Conservation (phyloP, 2,113 vertebrate genomes). For the Caloenas nicobarica region DNA sequence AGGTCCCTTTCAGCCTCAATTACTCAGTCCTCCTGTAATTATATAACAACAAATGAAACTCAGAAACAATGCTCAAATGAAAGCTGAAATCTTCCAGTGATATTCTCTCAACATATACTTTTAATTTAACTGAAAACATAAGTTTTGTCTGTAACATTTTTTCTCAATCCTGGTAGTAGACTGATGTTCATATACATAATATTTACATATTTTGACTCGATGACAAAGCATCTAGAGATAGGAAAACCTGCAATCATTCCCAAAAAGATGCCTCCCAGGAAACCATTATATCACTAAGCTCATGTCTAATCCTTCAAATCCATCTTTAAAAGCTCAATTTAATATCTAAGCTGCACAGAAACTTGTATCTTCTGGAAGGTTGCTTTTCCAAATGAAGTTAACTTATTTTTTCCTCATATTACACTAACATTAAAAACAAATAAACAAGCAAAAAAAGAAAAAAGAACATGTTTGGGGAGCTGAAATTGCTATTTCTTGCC, state of each 20-base stretch:
- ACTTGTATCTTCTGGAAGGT: background rate
- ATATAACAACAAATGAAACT: background rate
- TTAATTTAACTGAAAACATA: background rate
- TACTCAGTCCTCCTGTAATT: background rate
- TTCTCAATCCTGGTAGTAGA: background rate
- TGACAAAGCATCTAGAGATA: background rate
- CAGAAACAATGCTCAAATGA: background rate
- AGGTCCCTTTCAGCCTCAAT: background rate
- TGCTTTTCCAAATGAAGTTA: background rate
- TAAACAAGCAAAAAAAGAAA: background rate
- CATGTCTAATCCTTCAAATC: background rate
- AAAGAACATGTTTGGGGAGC: background rate
- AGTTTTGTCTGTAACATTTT: background rate
- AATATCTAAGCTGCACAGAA: background rate
- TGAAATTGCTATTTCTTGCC: background rate
- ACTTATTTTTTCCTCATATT: background rate
- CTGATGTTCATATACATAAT: background rate
- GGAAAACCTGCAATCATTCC: background rate
- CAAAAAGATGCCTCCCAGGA: background rate
- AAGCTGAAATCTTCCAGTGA: background rate
- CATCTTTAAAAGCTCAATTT: background rate
- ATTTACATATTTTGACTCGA: background rate
- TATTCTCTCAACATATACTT: background rate
- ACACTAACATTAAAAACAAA: background rate
- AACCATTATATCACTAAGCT: background rate